Base-by-base conservation (phyloP, 92 coral and sea anemone species). In the Palythoa caribaeorum region DNA sequence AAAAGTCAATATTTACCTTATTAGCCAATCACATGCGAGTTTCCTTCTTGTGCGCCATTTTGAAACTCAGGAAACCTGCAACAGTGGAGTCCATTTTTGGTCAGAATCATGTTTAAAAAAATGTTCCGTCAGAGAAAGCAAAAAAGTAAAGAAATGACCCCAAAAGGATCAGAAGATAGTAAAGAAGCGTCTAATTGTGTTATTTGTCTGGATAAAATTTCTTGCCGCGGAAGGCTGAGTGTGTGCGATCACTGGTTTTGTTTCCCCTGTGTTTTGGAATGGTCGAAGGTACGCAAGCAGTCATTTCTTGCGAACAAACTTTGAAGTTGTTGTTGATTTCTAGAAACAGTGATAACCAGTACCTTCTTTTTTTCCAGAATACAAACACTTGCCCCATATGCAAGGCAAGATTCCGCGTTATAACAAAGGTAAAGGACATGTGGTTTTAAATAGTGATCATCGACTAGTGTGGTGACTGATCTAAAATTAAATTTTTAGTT, bases 211-310 rank as follows among this genome's bases (percentile, higher is more conserved):
- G 99, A 97, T 51, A 93, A 86, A 53, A 96, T 97, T 72, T 86
- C 92, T 20, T 94, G 97, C 76, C 94, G 99, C 15, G 99, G 99
- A 13, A 97, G 94, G 87, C 65, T 97, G 60, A 91, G 98, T 74
- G 98, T 95, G 59, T 97, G 99, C 75, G 85, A 91, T 70, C 99
- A 97, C 88, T 97, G 99, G 99, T 97, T 97, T 94, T 97, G 99
- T 84, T 97, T 85, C 73, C 87, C 88, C 38, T 97, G 99, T 83
- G 94, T 97, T 65, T 84, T 89, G 65, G 99, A 97, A 78, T 97
- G 99, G 99, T 96, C 99, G 3, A 94, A 97, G 99, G 99, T 97
- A 38, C 63, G 84, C 38, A 73, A 13, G 39, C 14, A 47, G 21
- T 16, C 9, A 3, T 63, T 63, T 3, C 5, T 7, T 1, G 2